These are phyloP conservation scores for Pampusana beccarii DNA, from an alignment of 2,113 vertebrate species.

Conservation along the genomic window DNA sequence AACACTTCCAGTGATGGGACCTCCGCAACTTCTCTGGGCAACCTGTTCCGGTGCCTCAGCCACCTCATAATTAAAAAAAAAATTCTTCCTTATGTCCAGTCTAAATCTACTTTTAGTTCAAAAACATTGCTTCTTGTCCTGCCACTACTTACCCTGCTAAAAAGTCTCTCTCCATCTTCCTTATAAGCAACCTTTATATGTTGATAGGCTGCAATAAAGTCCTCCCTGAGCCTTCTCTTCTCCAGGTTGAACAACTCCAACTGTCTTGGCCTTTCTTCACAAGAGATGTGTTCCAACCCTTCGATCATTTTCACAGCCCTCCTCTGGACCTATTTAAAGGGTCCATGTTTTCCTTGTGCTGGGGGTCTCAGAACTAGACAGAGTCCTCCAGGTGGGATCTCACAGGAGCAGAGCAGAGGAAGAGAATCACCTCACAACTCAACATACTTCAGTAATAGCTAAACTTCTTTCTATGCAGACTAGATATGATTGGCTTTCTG, in stretches of 20 bases:
- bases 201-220: neutral
- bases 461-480: too few species aligned
- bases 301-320: neutral
- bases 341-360: neutral
- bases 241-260: neutral
- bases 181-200: neutral
- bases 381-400: neutral
- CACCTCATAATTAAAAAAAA: neutral
- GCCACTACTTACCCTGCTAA: neutral
- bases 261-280: neutral
- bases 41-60: too few species aligned
- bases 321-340: neutral
- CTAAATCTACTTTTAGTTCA: neutral
- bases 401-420: too few species aligned
- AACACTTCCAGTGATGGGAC: too few species aligned
- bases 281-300: neutral
- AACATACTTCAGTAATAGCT: too few species aligned
- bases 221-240: too few species aligned
- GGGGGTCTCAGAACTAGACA: neutral
- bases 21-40: too few species aligned
- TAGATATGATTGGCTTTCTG: neutral
- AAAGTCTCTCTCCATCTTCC: neutral
- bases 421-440: too few species aligned
- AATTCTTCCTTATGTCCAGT: neutral
- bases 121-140: neutral